Percentiles rank a stretch among this genome's conserved stretches.
phyloP scores from a whole-genome alignment of 2,888 invertebrate genomes.

The Orchesellides sinensis region DNA sequence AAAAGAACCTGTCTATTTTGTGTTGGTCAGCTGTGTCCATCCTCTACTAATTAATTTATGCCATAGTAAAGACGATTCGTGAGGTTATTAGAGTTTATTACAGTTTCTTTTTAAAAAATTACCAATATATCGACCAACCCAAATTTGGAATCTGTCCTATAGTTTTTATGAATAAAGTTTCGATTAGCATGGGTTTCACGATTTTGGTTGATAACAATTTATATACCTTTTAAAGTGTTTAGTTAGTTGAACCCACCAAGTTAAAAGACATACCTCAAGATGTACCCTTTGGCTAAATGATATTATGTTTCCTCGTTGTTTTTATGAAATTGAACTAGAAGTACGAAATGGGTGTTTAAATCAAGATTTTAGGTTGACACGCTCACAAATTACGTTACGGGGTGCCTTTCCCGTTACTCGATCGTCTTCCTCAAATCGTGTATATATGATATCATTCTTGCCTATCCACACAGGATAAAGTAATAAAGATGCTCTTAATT shows the following conservation, averaged over 20 bases:
- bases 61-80: slow-evolving; percentile 33
- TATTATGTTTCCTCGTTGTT: slow-evolving; percentile 22
- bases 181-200: too few species aligned
- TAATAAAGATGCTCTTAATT: not conserved
- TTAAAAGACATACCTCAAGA: too few species aligned
- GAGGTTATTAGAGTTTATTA: slow-evolving; percentile 69
- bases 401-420: slow-evolving; percentile 55
- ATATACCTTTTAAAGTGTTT: too few species aligned
- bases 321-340: slow-evolving; percentile 17
- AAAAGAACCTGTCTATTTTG: slow-evolving; percentile 65
- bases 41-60: slow-evolving; percentile 73
- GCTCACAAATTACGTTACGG: slow-evolving; percentile 45
- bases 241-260: too few species aligned
- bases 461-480: too few species aligned
- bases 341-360: slow-evolving; percentile 52
- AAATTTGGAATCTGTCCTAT: slow-evolving; percentile 1
- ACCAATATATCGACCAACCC: slow-evolving; percentile 1
- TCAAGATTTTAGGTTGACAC: slow-evolving; percentile 56
- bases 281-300: slow-evolving; percentile 20
- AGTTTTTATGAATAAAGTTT: not conserved
- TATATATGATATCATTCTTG: not conserved
- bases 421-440: slow-evolving; percentile 5
- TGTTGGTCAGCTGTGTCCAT: slow-evolving; percentile 61
- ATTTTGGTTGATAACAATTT: too few species aligned
- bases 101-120: too few species aligned